These are phyloP conservation scores for Gambelia wislizenii DNA, from an alignment of 2,797 vertebrate species.

Conservation along the genomic window DNA sequence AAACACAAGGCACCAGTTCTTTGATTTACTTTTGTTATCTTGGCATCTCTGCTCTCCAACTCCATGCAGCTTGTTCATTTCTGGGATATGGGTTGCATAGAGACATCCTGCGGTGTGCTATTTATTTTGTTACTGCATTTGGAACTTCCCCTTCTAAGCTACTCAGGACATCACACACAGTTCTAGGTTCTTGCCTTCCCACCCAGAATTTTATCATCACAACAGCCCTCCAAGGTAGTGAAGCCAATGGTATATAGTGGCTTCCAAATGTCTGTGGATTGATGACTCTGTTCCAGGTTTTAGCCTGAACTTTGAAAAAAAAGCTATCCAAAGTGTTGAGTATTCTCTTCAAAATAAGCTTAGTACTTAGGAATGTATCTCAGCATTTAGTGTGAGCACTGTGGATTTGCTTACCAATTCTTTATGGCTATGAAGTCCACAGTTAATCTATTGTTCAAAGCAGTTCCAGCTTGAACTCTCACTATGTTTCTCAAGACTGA, in stretches of 20 bases:
- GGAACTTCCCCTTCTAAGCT: background rate
- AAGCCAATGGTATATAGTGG: no score
- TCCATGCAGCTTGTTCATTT: background rate
- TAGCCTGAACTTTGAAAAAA: no score
- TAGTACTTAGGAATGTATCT: conserved; percentile 45
- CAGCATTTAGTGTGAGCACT: conserved; percentile 40
- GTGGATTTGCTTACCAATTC: conserved; percentile 39
- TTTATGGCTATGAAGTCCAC: conserved; percentile 22
- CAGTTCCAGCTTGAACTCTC: conserved; percentile 43
- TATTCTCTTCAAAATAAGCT: no score
- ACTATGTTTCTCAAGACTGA: conserved; percentile 45
- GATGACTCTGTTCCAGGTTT: no score
- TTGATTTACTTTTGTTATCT: background rate
- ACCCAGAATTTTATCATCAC: background rate
- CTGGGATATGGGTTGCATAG: background rate
- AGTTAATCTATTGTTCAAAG: background rate
- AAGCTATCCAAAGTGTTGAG: no score
- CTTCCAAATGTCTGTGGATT: no score
- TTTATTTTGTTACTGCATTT: background rate
- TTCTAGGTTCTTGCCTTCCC: background rate
- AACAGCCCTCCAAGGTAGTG: background rate
- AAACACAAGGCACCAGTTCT: background rate
- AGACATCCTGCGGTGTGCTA: background rate
- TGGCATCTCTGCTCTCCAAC: background rate
- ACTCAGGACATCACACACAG: background rate